phyloP scores from a whole-genome alignment of 2,797 vertebrate species.

The Loris lydekkerianus region DNA sequence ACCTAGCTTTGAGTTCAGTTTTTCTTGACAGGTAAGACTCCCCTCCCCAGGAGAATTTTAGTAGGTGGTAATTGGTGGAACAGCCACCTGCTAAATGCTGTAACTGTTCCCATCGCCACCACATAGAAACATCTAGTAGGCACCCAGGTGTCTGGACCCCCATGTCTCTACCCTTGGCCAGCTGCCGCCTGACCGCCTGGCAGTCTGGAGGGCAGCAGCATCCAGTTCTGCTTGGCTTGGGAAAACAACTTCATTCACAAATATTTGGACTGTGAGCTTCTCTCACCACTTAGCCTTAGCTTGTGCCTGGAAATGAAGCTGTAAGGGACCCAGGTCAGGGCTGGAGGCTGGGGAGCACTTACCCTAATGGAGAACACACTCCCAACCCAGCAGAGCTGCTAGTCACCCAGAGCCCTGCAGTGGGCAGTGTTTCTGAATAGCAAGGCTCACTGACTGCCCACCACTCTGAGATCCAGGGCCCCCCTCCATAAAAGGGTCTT shows the following conservation, averaged over 20 bases:
- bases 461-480: not conserved
- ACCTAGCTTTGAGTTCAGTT: not conserved
- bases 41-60: not conserved
- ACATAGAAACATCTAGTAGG: not conserved
- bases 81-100: not conserved
- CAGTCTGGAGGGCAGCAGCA: conserved; percentile 73
- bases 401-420: conserved; percentile 68
- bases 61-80: accelerated
- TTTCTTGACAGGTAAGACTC: not conserved
- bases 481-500: not conserved
- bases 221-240: conserved; percentile 86
- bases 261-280: conserved; percentile 81
- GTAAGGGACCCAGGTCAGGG: conserved; percentile 71
- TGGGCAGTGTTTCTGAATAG: conserved; percentile 65
- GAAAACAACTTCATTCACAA: conserved; percentile 87
- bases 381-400: conserved; percentile 50
- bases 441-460: not conserved
- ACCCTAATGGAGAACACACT: conserved; percentile 79
- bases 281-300: conserved; percentile 78
- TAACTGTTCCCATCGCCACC: accelerated
- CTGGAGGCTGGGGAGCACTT: conserved; percentile 67
- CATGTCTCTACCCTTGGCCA: not conserved
- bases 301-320: conserved; percentile 73
- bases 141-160: not conserved
- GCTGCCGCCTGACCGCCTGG: accelerated